A percentile compares a stretch with the other conserved stretches of the same genome.
phyloP scores from a whole-genome alignment of 53 echinoderm and acorn worm genomes.

The Stichopus horrens region DNA sequence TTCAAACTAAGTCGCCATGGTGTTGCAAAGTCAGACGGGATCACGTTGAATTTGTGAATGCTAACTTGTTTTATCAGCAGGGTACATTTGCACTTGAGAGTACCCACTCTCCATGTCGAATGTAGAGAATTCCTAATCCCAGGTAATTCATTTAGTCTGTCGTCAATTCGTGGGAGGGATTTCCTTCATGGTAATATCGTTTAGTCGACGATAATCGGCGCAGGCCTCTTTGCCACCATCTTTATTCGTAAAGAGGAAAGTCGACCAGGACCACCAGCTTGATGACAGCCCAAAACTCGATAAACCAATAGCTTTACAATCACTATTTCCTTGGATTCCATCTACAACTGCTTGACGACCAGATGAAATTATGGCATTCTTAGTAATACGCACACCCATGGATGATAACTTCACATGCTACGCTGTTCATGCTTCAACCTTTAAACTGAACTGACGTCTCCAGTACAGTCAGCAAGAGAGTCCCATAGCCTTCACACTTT shows the following conservation, averaged over 20 bases:
- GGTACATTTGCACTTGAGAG: conserved; percentile 50
- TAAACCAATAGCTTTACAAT: background rate
- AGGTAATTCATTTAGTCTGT: conserved; percentile 29
- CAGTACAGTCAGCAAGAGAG: too few relatives aligned
- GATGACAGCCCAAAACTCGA: background rate
- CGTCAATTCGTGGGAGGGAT: conserved; percentile 38
- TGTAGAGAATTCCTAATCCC: conserved; percentile 22
- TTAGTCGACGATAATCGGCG: conserved; percentile 31
- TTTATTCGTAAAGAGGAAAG: conserved; percentile 39
- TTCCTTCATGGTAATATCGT: conserved; percentile 16
- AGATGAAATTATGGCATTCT: background rate
- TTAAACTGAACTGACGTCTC: too few relatives aligned
- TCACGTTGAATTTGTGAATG: conserved; percentile 61
- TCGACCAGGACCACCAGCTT: conserved; percentile 26
- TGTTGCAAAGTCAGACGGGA: conserved; percentile 46
- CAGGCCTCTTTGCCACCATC: conserved; percentile 24
- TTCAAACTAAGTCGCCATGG: conserved; percentile 43
- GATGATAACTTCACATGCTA: background rate
- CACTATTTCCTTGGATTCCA: background rate
- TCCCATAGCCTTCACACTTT: background rate
- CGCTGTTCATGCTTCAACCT: background rate
- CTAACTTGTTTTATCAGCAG: conserved; percentile 50
- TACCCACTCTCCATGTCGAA: conserved; percentile 47
- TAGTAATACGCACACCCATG: background rate
- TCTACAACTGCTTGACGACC: background rate